These are phyloP conservation scores for Microcebus ravelobensis DNA, from an alignment of 2,113 vertebrate genomes.

Conservation along the genomic window DNA sequence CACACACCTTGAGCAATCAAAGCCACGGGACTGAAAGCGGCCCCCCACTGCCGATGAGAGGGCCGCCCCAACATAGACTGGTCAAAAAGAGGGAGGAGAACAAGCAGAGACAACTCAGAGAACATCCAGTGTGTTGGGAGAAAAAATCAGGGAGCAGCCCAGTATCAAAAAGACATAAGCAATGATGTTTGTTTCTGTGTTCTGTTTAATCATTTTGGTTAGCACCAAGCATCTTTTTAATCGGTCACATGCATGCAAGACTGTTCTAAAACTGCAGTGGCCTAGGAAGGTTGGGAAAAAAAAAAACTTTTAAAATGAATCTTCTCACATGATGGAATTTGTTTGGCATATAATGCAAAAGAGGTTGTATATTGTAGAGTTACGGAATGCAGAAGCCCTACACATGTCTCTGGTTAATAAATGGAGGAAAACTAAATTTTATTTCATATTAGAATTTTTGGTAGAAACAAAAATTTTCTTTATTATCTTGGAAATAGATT, in stretches of 20 bases:
- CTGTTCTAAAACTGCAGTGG: not conserved
- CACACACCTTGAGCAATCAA: not conserved
- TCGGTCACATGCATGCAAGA: not conserved
- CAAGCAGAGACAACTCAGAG: not conserved
- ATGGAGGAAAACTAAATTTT: not conserved
- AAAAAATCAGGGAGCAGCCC: not conserved
- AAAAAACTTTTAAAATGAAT: not conserved
- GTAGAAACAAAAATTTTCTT: not conserved
- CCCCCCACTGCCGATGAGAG: not conserved
- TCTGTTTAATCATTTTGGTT: not conserved
- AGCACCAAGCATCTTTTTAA: not conserved
- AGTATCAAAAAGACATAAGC: not conserved
- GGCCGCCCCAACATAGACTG: no score
- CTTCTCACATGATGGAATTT: not conserved
- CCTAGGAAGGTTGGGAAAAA: not conserved
- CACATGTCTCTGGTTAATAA: not conserved
- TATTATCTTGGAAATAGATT: not conserved
- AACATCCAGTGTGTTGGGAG: not conserved
- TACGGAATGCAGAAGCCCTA: not conserved
- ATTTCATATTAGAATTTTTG: not conserved
- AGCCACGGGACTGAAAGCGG: accelerated
- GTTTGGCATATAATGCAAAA: not conserved
- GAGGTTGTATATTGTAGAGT: not conserved
- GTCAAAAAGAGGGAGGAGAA: not conserved
- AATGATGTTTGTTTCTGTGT: not conserved